Conservation (phyloP, 2,888 invertebrate species). For the Metopia argyrocephala region DNA sequence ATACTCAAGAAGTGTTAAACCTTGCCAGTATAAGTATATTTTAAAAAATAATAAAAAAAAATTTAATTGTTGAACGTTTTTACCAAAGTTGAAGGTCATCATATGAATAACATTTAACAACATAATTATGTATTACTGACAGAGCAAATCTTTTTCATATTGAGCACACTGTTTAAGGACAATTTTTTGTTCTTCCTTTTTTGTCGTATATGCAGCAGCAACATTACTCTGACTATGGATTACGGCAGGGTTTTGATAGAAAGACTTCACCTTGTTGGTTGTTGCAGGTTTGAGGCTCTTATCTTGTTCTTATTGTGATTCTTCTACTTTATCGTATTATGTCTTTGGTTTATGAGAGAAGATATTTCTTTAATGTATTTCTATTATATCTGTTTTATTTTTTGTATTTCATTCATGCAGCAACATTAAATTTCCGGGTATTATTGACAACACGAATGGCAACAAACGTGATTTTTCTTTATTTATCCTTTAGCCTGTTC, state of each 20-base stretch:
- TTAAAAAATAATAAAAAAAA: too few relatives aligned
- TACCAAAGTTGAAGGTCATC: too few relatives aligned
- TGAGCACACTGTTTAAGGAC: too few relatives aligned
- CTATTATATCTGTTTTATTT: too few relatives aligned
- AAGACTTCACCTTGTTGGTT: slow-evolving; percentile 25
- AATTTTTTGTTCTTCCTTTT: background rate
- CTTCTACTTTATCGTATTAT: background rate
- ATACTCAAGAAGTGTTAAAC: too few relatives aligned
- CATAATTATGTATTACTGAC: background rate
- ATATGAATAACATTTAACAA: too few relatives aligned
- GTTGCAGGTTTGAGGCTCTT: slow-evolving; percentile 1
- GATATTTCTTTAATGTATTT: slow-evolving; percentile 6
- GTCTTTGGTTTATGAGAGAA: too few relatives aligned
- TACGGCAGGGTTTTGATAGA: background rate
- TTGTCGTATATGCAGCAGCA: too few relatives aligned
- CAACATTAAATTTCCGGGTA: slow-evolving; percentile 61
- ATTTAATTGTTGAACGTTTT: too few relatives aligned
- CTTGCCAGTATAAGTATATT: too few relatives aligned
- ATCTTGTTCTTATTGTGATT: slow-evolving; percentile 5
- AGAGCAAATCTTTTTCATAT: background rate
- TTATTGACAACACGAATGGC: slow-evolving; percentile 61
- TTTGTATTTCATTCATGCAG: slow-evolving; percentile 40
- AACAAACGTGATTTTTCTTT: slow-evolving; percentile 61
- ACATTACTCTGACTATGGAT: slow-evolving; percentile 1
- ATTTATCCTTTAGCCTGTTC: slow-evolving; percentile 43